Evolutionary conservation across 2,888 invertebrate genomes (phyloP), one percentile per base, ranked within the genome.

Genomic region (Calephelis perditalis): DNA sequence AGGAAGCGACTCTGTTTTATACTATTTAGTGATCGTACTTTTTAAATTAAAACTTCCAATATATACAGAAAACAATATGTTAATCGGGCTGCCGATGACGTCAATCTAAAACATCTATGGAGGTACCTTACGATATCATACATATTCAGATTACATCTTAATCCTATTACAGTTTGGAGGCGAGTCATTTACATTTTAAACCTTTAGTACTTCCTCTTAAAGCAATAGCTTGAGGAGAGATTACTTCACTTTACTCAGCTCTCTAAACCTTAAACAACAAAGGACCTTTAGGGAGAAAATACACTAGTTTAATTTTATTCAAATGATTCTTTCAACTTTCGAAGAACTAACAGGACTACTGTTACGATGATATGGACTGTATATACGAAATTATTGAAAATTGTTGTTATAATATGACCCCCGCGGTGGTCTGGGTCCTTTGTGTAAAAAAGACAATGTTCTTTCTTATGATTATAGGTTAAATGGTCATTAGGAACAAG

Each of bases 231-330:
- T 67, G 77, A 78, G 78, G 71, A 75, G 73, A 79, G 84, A 87
- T 88, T 86, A 85, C 82, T 79, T 81, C 81, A 85, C 81, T 84
- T 81, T 77, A 77, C 79, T 71, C 68, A 72, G 66, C 74, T 77
- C 72, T 72, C 71, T 84, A 84, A 79, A 81, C 75, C 75, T 73
- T 65, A 74, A 74, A 77, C 78, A 71, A 72, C 63, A 76, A 77
- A 71, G 26, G 49, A 52, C 49, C 49, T 26, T 52, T 35, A 35
- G 49, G 35, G 11, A 52, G 35, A 10, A 10, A 5, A 2, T 52
- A 52, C 49, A 52, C 49, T 10, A 26, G 11, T 7, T 1, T 26
- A 52, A 52, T 52, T 5, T 52, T 52, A 15, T 1, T 26, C 9
- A 35, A 26, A 26, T 52, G 9, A 8, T 40, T 40, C 5, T 6